These are phyloP conservation scores for Erythrocebus patas DNA, from an alignment of 2,113 vertebrate species.

Conservation along the genomic window DNA sequence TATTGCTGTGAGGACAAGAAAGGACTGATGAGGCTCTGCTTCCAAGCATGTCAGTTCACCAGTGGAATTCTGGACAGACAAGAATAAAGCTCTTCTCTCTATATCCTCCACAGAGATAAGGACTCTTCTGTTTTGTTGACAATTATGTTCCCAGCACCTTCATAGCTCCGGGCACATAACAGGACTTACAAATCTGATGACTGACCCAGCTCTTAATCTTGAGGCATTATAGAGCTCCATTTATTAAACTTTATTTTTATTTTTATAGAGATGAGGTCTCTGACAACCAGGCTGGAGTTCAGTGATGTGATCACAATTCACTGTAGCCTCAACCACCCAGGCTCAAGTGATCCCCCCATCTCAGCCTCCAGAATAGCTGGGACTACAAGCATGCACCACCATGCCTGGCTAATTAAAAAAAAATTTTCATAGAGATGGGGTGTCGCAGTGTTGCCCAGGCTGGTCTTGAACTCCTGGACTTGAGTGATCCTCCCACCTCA, in stretches of 20 bases:
- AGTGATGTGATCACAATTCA: too few relatives aligned
- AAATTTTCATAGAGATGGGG: too few relatives aligned
- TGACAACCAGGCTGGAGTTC: too few relatives aligned
- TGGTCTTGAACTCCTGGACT: too few relatives aligned
- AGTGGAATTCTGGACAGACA: background rate
- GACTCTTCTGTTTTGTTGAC: background rate
- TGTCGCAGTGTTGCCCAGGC: too few relatives aligned
- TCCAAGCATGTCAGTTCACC: background rate
- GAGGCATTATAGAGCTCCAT: background rate
- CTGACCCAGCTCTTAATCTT: background rate
- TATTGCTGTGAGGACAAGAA: background rate
- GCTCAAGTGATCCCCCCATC: too few relatives aligned
- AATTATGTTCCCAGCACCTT: background rate
- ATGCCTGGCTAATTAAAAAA: too few relatives aligned
- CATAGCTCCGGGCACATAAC: background rate
- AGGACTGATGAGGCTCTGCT: background rate
- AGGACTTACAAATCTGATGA: background rate
- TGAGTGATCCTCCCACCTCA: too few relatives aligned
- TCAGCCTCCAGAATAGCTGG: too few relatives aligned
- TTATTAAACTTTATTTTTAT: background rate
- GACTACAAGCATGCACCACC: too few relatives aligned
- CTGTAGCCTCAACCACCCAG: too few relatives aligned
- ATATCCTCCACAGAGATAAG: background rate
- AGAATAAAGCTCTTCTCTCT: background rate
- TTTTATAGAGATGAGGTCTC: too few relatives aligned